phyloP scores from a whole-genome alignment of 2,113 vertebrate genomes.

The Typhlomys cinereus region DNA sequence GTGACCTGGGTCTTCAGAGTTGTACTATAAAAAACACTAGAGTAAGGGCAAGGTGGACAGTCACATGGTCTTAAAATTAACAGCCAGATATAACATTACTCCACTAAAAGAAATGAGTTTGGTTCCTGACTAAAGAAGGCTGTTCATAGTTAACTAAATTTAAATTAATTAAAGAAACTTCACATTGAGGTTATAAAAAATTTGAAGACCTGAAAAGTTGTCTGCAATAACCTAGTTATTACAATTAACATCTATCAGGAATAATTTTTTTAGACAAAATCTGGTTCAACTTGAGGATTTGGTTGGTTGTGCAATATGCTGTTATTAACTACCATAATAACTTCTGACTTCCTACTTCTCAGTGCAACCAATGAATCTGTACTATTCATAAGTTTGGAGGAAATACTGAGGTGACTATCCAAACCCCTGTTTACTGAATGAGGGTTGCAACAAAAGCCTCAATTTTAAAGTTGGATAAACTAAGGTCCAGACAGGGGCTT shows the following conservation, averaged over 20 bases:
- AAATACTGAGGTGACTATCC: neutral
- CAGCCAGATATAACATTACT: neutral
- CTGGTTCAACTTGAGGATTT: neutral
- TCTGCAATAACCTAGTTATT: neutral
- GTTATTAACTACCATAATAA: neutral
- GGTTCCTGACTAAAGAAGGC: neutral
- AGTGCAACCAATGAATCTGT: neutral
- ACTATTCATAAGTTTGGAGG: neutral
- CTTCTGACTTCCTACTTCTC: neutral
- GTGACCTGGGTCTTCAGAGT: neutral
- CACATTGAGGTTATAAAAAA: neutral
- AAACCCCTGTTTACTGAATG: neutral
- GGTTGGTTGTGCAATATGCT: neutral
- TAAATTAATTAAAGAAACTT: neutral
- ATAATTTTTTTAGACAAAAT: neutral
- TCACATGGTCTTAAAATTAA: neutral
- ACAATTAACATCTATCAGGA: neutral
- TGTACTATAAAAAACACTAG: neutral
- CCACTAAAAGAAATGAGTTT: neutral
- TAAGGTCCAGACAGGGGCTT: fast-evolving
- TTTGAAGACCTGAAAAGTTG: neutral
- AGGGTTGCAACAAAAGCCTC: neutral
- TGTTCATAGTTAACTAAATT: neutral
- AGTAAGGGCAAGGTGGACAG: neutral
- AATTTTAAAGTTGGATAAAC: neutral